Conservation (phyloP, 2,113 vertebrate genomes). For the Hyaena hyaena region DNA sequence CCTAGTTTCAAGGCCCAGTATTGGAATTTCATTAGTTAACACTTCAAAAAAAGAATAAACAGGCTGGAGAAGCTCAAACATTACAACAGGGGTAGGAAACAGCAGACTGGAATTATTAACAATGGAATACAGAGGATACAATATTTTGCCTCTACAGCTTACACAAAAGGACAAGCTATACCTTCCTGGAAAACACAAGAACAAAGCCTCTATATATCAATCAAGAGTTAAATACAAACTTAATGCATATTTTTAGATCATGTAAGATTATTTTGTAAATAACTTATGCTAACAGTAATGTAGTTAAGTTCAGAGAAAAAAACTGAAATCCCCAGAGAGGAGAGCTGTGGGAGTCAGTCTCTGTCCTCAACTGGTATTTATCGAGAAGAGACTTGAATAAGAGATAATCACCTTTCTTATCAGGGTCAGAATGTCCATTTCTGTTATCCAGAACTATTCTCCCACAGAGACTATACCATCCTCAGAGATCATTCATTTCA, state of each 20-base stretch:
- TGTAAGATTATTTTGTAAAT: conserved; percentile 37
- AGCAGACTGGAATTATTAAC: background rate
- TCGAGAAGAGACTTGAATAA: background rate
- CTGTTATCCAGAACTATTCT: background rate
- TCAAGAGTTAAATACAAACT: background rate
- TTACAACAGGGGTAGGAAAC: background rate
- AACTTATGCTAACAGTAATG: background rate
- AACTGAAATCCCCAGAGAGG: background rate
- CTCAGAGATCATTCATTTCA: background rate
- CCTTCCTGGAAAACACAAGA: background rate
- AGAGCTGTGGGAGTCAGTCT: background rate
- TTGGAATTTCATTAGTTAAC: background rate
- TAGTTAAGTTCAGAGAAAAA: background rate
- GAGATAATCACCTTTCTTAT: background rate
- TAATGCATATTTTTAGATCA: background rate
- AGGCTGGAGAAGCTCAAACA: background rate
- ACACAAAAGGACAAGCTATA: background rate
- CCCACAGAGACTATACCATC: background rate
- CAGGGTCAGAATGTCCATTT: background rate
- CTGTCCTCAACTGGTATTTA: background rate
- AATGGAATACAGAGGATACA: background rate
- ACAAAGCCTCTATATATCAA: conserved; percentile 7
- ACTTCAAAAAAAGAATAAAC: background rate
- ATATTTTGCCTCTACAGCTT: background rate
- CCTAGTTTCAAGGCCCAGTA: background rate